These are phyloP conservation scores for Nannobrachium achirus DNA, from an alignment of 2,113 vertebrate species.

Conservation along the genomic window DNA sequence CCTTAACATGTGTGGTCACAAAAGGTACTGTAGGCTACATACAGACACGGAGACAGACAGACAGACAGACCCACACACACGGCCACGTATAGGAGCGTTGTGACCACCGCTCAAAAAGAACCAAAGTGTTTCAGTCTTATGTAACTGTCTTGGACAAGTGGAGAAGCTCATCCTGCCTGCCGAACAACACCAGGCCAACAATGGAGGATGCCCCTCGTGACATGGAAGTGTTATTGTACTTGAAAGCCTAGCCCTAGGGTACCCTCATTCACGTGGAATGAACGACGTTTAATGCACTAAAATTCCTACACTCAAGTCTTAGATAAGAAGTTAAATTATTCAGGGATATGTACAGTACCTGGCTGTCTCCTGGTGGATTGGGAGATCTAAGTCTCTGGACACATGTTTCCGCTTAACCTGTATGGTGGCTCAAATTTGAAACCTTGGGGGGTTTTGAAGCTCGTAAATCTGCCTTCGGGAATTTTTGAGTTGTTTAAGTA, in stretches of 20 bases:
- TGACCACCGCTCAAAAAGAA: no score
- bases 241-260: slow-evolving; percentile 35
- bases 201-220: slow-evolving; percentile 13
- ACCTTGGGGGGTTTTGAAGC: no score
- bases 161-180: slow-evolving; percentile 44
- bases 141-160: slow-evolving; percentile 31
- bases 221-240: slow-evolving; percentile 37
- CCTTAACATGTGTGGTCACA: no score
- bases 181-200: slow-evolving; percentile 36
- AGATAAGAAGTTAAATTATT: slow-evolving; percentile 41
- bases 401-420: no score
- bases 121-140: no score
- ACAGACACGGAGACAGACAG: no score
- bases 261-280: slow-evolving; percentile 49
- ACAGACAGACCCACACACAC: no score
- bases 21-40: no score
- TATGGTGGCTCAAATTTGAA: no score
- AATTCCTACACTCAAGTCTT: slow-evolving; percentile 36
- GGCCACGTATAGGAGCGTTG: no score
- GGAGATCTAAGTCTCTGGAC: slow-evolving; percentile 18
- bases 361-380: slow-evolving; percentile 25
- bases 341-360: slow-evolving; percentile 29
- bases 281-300: slow-evolving; percentile 34
- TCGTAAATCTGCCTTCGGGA: no score
- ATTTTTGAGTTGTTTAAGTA: no score